Evolutionary conservation across 1,140 invertebrate species (phyloP), one percentile per base, ranked within the genome.

Genomic region (Andrena cerasifolii): DNA sequence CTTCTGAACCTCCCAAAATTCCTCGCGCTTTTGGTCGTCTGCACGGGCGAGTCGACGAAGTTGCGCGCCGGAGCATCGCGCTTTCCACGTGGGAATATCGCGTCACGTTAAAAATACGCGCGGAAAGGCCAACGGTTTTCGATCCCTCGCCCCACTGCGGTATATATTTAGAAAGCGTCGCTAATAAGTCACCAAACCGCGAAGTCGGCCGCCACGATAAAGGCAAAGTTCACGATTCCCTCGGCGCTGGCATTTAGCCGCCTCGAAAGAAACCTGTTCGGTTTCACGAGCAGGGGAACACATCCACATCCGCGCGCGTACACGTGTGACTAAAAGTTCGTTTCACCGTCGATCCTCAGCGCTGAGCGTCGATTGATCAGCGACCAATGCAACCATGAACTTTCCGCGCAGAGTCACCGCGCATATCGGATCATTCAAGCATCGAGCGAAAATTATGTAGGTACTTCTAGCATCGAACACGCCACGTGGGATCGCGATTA

Each of bases 1-100:
- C 18, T 61, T 31, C 43, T 10, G 77, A n/a, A n/a, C n/a, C 73
- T 56, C 67, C 54, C 67, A 66, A 84, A 76, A 83, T 83, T 80
- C 62, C 51, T 53, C 36, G 24, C 31, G 21, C 18, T 21, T 51
- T 36, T 53, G 43, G 26, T 67, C 33, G 53, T 26, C 10, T n/a
- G 43, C 53, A 12, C 8, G 7, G 36, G 12, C 21, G 36, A 40
- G 36, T 40, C 36, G 36, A 10, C 10, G 3, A 43, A 24, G 24
- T 24, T 33, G 7, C 21, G 3, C 3, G 6, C n/a, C 16, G 45
- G 12, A 24, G 14, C 14, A 58, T 76, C 40, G 58, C 53, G 21
- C 66, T 76, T 68, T 16, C 18, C 53, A 58, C 53, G 63, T 67
- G 73, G 40, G 54, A 68, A 68, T 59, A 47, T 5, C 10, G 16